These are phyloP conservation scores for Hippoglossus hippoglossus DNA, from an alignment of 2,797 vertebrate genomes.

Conservation along the genomic window DNA sequence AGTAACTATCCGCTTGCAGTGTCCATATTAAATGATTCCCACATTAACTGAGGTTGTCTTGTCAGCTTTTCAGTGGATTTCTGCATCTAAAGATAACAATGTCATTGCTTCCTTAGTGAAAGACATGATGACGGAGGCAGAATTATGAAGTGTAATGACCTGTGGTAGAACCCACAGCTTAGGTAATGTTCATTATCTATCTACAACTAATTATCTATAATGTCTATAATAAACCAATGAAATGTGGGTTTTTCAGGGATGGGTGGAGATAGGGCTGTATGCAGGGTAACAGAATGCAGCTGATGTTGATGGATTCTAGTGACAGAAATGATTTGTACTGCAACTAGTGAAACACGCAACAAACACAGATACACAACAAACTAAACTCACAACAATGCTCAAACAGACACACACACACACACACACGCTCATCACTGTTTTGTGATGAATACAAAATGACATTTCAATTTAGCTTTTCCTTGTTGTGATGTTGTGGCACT, in stretches of 20 bases:
- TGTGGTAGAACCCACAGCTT: no score
- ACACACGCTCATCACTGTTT: conserved; percentile 11
- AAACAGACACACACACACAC: conserved; percentile 12
- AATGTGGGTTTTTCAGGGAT: no score
- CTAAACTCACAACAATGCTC: conserved; percentile 11
- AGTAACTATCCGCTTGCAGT: no score
- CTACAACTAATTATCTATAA: no score
- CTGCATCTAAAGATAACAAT: neutral
- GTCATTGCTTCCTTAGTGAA: neutral
- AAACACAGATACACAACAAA: conserved; percentile 8
- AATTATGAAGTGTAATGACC: neutral
- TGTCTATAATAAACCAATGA: no score
- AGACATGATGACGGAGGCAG: neutral
- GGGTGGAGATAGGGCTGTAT: no score
- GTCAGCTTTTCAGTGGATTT: neutral
- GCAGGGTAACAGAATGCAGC: neutral
- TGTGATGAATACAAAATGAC: conserved; percentile 62
- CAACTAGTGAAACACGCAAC: neutral
- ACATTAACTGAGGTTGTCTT: no score
- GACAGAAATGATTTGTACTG: conserved; percentile 16
- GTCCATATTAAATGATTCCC: no score
- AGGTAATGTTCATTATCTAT: no score
- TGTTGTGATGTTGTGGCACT: conserved; percentile 47
- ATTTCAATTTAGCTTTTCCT: conserved; percentile 66
- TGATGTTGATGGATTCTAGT: neutral